These are phyloP conservation scores for Aldabrachelys gigantea DNA, from an alignment of 2,113 vertebrate species.

Conservation along the genomic window DNA sequence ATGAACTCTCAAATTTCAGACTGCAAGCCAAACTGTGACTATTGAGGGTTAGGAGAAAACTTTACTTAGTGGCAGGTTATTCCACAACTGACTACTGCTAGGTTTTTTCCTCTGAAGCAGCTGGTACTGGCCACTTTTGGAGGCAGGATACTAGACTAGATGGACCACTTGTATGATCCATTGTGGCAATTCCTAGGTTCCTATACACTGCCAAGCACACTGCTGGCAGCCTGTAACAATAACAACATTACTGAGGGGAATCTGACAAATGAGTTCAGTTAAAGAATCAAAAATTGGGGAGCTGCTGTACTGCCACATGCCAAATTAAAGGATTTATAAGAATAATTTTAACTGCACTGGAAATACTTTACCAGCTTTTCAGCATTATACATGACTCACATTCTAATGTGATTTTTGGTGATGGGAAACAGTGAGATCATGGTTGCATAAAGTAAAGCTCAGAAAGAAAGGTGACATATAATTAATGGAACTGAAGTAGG, in stretches of 20 bases:
- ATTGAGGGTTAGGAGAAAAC: constrained; percentile 30
- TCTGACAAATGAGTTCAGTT: constrained; percentile 65
- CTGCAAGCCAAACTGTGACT: constrained; percentile 1
- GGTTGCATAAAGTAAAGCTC: neutral
- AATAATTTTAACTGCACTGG: neutral
- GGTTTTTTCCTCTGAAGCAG: constrained; percentile 64
- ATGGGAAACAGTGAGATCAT: neutral
- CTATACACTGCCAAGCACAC: constrained; percentile 56
- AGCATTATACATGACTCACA: neutral
- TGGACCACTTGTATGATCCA: constrained; percentile 64
- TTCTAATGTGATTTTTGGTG: neutral
- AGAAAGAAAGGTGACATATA: neutral
- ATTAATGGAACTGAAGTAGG: constrained; percentile 1
- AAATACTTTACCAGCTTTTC: neutral
- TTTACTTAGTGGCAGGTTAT: constrained; percentile 60
- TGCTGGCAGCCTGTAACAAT: constrained; percentile 58
- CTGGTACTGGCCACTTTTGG: constrained; percentile 66
- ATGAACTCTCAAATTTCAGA: constrained; percentile 29
- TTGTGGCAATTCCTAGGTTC: constrained; percentile 65
- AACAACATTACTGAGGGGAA: constrained; percentile 61
- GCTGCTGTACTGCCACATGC: neutral
- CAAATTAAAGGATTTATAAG: neutral
- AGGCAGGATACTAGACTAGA: constrained; percentile 49
- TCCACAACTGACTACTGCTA: constrained; percentile 57
- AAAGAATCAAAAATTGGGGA: constrained; percentile 59